Percentiles rank a stretch among this genome's conserved stretches.
phyloP scores from a whole-genome alignment of 2,888 invertebrate species.

The Scrobipalpa atriplicella region DNA sequence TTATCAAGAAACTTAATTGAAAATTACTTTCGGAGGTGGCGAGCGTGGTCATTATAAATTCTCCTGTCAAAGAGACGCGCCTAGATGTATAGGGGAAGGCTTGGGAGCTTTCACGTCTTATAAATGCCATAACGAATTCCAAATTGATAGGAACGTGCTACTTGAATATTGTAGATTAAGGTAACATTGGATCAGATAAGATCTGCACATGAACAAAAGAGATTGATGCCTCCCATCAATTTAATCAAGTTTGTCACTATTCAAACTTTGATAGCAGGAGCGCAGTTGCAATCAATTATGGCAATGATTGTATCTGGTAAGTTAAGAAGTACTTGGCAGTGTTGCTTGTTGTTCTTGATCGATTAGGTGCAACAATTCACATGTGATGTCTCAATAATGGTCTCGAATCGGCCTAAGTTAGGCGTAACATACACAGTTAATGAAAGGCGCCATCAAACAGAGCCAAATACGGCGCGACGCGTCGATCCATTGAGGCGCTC shows the following conservation, averaged over 20 bases:
- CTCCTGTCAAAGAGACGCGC: conserved; percentile 61
- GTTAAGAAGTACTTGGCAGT: neutral
- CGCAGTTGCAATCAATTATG: no score
- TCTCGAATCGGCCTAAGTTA: conserved; percentile 38
- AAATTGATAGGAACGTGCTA: conserved; percentile 30
- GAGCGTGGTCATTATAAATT: conserved; percentile 68
- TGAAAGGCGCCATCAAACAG: conserved; percentile 57
- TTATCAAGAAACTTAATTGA: conserved; percentile 78
- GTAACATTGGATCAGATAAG: neutral
- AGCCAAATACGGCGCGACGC: conserved; percentile 59
- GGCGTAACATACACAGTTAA: conserved; percentile 47
- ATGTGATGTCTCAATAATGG: conserved; percentile 10
- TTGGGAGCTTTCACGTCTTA: conserved; percentile 57
- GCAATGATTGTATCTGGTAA: neutral
- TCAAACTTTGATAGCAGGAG: no score
- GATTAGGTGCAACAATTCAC: conserved; percentile 8
- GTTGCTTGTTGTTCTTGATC: conserved; percentile 5
- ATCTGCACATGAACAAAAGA: neutral
- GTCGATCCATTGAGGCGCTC: conserved; percentile 63
- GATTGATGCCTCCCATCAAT: neutral
- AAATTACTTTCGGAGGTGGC: conserved; percentile 73
- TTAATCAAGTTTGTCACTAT: no score
- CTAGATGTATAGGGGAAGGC: conserved; percentile 59
- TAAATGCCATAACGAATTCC: conserved; percentile 35
- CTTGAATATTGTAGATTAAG: neutral